These are phyloP conservation scores for Leptinotarsa rubiginosa DNA, from an alignment of 2,888 invertebrate genomes.

Conservation along the genomic window DNA sequence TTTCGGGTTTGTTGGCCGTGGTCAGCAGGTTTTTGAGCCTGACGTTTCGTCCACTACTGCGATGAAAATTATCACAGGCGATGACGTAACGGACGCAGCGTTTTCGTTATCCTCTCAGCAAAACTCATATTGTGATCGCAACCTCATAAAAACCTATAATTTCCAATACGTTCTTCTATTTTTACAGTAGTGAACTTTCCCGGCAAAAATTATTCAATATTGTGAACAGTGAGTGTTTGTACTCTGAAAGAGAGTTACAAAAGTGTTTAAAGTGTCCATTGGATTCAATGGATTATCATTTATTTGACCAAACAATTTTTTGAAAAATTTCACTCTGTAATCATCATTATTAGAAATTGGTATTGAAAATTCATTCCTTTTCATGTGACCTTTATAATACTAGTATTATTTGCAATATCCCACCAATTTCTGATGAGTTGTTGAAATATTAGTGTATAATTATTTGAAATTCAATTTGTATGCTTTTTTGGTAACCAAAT, in stretches of 20 bases:
- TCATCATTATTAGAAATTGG: neutral
- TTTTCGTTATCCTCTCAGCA: too few relatives aligned
- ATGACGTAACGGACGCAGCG: too few relatives aligned
- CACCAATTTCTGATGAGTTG: neutral
- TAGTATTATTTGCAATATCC: neutral
- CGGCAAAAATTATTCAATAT: constrained; percentile 6
- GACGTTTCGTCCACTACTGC: too few relatives aligned
- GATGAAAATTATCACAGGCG: too few relatives aligned
- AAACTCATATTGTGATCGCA: neutral
- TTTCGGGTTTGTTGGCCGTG: too few relatives aligned
- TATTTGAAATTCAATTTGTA: too few relatives aligned
- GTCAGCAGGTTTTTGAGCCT: too few relatives aligned
- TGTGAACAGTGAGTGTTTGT: constrained; percentile 8
- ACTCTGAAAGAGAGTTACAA: neutral
- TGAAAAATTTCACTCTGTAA: neutral
- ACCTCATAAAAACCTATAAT: neutral
- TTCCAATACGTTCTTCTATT: neutral
- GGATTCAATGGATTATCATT: neutral
- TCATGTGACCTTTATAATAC: neutral
- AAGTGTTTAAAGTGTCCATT: neutral
- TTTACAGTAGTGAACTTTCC: neutral
- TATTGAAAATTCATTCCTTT: constrained; percentile 1
- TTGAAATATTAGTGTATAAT: too few relatives aligned
- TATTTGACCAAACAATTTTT: neutral
- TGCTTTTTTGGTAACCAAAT: constrained; percentile 2